These are phyloP conservation scores for Syrrhaptes paradoxus DNA, from an alignment of 2,113 vertebrate species.

Conservation along the genomic window DNA sequence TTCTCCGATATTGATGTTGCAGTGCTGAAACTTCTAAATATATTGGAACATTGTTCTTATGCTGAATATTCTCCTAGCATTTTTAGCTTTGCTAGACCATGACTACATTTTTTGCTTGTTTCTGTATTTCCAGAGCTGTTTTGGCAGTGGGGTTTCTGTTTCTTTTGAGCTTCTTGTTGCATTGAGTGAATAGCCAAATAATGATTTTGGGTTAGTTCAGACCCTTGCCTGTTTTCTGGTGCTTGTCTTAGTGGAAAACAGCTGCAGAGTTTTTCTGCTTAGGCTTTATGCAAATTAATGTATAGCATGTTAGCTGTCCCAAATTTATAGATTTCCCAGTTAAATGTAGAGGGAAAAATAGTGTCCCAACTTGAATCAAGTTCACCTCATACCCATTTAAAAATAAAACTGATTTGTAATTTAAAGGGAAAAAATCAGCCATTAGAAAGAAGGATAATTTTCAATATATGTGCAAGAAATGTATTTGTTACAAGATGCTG, in stretches of 20 bases:
- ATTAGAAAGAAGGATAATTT: neutral
- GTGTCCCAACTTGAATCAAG: neutral
- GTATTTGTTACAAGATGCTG: neutral
- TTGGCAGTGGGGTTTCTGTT: neutral
- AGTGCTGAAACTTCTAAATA: neutral
- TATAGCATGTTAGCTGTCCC: neutral
- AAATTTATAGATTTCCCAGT: neutral
- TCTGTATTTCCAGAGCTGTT: neutral
- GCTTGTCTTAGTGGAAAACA: neutral
- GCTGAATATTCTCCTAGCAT: neutral
- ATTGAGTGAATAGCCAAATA: neutral
- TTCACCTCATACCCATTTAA: neutral
- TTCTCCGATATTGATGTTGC: neutral
- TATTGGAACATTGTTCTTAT: neutral
- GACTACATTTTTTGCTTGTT: fast-evolving
- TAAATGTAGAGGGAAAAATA: neutral
- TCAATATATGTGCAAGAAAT: neutral
- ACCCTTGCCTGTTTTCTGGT: neutral
- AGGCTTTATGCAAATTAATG: neutral
- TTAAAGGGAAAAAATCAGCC: neutral
- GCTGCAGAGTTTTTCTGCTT: neutral
- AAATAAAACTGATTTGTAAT: neutral
- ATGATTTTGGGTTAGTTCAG: neutral
- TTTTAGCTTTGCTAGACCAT: neutral
- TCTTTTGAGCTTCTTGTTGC: neutral